Percentiles rank a stretch among this genome's conserved stretches.
Conservation (phyloP, 2,888 invertebrate species). For the Synanthedon formicaeformis region DNA sequence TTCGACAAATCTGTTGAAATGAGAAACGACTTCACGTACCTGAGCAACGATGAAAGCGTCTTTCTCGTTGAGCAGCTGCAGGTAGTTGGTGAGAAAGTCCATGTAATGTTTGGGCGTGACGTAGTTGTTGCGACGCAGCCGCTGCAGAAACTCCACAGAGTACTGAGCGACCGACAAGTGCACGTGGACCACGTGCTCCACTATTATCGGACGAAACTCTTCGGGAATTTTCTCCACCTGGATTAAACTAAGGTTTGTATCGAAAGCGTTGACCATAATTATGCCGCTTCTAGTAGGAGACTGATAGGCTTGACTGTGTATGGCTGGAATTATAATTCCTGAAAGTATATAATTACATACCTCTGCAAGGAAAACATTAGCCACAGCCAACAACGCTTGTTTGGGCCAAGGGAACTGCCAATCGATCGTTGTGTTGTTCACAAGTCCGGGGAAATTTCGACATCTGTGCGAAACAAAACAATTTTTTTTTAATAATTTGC, state of each 20-base stretch:
- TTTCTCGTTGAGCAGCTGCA: slow-evolving; percentile 81
- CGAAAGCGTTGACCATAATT: too few species aligned
- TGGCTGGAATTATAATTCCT: too few species aligned
- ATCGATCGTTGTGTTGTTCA: slow-evolving; percentile 92
- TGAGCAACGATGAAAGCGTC: slow-evolving; percentile 70
- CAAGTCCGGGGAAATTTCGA: slow-evolving; percentile 90
- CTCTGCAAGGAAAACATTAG: slow-evolving; percentile 84
- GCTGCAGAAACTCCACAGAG: slow-evolving; percentile 77
- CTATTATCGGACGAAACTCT: slow-evolving; percentile 75
- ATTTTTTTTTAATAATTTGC: background rate
- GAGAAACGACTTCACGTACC: slow-evolving; percentile 16
- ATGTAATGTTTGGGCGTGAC: slow-evolving; percentile 94
- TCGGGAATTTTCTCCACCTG: slow-evolving; percentile 77
- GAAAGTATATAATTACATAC: slow-evolving; percentile 49
- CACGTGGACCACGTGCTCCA: slow-evolving; percentile 88
- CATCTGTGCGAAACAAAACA: slow-evolving; percentile 54
- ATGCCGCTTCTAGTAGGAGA: too few species aligned
- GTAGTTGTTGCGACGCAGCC: slow-evolving; percentile 84
- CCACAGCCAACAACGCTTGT: slow-evolving; percentile 89
- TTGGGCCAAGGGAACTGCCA: slow-evolving; percentile 96
- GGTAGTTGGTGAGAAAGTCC: slow-evolving; percentile 85
- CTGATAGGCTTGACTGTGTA: too few species aligned
- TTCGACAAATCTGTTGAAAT: too few species aligned
- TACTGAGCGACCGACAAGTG: slow-evolving; percentile 81
- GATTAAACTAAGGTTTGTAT: background rate